Conservation (phyloP, 1,140 invertebrate genomes). For the Parapsyche elsis region DNA sequence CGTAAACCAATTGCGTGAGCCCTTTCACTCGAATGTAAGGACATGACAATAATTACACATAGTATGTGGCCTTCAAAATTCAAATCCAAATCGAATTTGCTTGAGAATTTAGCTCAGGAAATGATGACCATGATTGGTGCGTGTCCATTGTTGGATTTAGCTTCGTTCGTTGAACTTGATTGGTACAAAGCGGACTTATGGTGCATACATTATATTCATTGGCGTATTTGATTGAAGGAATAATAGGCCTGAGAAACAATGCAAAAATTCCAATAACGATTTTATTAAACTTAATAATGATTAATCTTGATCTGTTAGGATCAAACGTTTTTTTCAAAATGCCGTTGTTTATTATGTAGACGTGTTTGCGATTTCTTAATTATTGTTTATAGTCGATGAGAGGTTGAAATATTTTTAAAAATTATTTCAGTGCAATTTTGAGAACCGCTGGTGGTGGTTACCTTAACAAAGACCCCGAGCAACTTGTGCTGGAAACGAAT, state of each 20-base stretch:
- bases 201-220: too few relatives aligned
- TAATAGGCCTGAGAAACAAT: too few relatives aligned
- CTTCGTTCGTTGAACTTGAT: too few relatives aligned
- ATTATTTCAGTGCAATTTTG: constrained; percentile 3
- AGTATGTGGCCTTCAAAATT: too few relatives aligned
- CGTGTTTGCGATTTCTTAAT: neutral
- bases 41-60: neutral
- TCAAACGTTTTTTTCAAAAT: neutral
- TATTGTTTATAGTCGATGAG: neutral
- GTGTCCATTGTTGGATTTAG: too few relatives aligned
- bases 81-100: too few relatives aligned
- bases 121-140: too few relatives aligned
- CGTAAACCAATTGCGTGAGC: neutral
- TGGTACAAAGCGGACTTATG: too few relatives aligned
- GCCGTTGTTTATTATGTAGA: neutral
- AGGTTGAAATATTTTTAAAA: neutral
- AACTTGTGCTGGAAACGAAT: neutral
- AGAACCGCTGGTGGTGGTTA: constrained; percentile 22
- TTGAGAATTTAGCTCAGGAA: too few relatives aligned
- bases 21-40: neutral
- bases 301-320: neutral
- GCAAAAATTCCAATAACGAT: too few relatives aligned
- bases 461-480: constrained; percentile 39
- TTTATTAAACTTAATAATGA: neutral
- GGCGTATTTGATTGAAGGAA: too few relatives aligned